Percentiles rank a stretch among this genome's conserved stretches.
Evolutionary conservation across 2,888 invertebrate species (phyloP).

Genomic region (Agrilus mali): DNA sequence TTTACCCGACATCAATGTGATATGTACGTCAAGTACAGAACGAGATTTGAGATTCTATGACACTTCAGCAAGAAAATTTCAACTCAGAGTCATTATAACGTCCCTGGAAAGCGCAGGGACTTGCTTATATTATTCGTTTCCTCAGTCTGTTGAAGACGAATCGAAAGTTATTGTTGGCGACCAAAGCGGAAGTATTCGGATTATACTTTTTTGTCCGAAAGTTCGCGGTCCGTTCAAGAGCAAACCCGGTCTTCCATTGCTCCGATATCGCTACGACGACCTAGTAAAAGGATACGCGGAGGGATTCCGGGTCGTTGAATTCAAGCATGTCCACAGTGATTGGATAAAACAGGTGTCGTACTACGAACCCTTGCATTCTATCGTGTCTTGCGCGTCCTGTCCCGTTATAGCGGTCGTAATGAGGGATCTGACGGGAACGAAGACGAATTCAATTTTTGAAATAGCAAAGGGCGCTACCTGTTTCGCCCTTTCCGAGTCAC

Average conservation of each 20-base stretch:
- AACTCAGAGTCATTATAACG: slow-evolving; percentile 54
- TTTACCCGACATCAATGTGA: slow-evolving; percentile 63
- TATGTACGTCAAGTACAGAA: slow-evolving; percentile 67
- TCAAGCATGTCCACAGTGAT: slow-evolving; percentile 46
- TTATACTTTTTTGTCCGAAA: slow-evolving; percentile 48
- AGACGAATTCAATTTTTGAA: slow-evolving; percentile 43
- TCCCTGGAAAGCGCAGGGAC: slow-evolving; percentile 48
- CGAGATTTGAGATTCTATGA: slow-evolving; percentile 72
- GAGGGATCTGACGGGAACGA: slow-evolving; percentile 45
- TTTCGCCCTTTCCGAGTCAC: slow-evolving; percentile 46
- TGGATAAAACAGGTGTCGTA: slow-evolving; percentile 60
- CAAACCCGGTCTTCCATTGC: slow-evolving; percentile 46
- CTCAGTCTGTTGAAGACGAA: slow-evolving; percentile 39
- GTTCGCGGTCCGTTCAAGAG: slow-evolving; percentile 60
- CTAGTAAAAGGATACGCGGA: slow-evolving; percentile 22
- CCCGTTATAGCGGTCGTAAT: slow-evolving; percentile 42
- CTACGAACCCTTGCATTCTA: slow-evolving; percentile 49
- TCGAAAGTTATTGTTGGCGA: slow-evolving; percentile 62
- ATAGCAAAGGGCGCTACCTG: slow-evolving; percentile 49
- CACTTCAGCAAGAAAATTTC: slow-evolving; percentile 59
- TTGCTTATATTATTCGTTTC: slow-evolving; percentile 49
- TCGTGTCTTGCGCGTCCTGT: slow-evolving; percentile 46
- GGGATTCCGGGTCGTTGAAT: slow-evolving; percentile 34
- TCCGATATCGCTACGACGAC: slow-evolving; percentile 40
- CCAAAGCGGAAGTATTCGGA: slow-evolving; percentile 54